A percentile compares a stretch with the other conserved stretches of the same genome.
Conservation (phyloP, 2,113 vertebrate genomes). For the Plectropomus leopardus region DNA sequence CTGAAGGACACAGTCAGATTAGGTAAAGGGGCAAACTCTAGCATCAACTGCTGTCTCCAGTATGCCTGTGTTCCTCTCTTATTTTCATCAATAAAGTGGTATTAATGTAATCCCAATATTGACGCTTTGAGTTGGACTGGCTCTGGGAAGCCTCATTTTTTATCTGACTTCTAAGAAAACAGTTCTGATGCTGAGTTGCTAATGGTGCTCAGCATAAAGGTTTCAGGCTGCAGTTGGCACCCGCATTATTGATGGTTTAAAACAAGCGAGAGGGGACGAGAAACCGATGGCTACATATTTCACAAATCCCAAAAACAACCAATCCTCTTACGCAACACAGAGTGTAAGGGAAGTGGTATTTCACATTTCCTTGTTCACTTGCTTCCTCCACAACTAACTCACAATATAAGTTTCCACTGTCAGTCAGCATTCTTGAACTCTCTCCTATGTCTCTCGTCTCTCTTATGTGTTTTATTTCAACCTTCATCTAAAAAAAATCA, state of each 20-base stretch:
- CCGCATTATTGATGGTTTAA: conserved; percentile 37
- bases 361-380: conserved; percentile 12
- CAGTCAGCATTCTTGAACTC: neutral
- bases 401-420: neutral
- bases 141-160: conserved; percentile 4
- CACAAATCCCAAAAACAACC: conserved; percentile 28
- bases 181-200: neutral
- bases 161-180: conserved; percentile 16
- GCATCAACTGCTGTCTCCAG: neutral
- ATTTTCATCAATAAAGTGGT: neutral
- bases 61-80: neutral
- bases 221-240: conserved; percentile 20
- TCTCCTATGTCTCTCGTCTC: no score
- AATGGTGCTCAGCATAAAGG: conserved; percentile 9
- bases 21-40: conserved; percentile 1
- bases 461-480: conserved; percentile 18
- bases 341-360: conserved; percentile 4
- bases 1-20: conserved; percentile 16
- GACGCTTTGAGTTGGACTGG: neutral
- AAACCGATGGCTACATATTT: conserved; percentile 34
- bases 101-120: neutral
- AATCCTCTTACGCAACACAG: conserved; percentile 21
- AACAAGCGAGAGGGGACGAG: conserved; percentile 17
- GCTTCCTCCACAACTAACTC: neutral
- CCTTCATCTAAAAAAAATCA: conserved; percentile 17